phyloP scores from a whole-genome alignment of 53 echinoderm and acorn worm genomes.

The Glandiceps talaboti region DNA sequence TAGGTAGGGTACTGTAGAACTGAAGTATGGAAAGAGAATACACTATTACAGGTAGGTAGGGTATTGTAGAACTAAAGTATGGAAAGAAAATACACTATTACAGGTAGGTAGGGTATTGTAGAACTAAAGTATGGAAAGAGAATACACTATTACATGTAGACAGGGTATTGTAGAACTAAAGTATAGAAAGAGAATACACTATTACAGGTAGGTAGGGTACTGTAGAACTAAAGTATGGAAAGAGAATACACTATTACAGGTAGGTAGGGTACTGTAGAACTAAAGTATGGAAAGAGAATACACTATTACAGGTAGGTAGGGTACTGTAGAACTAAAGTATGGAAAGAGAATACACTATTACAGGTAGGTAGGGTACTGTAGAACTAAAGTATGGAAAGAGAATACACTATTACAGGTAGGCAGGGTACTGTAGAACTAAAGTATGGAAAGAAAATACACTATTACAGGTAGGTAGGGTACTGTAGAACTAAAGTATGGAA shows the following conservation, averaged over 20 bases:
- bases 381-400: too few relatives aligned
- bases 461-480: conserved; percentile 75
- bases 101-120: conserved; percentile 82
- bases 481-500: conserved; percentile 96
- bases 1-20: conserved; percentile 88
- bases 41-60: conserved; percentile 76
- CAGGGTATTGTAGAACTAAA: conserved; percentile 91
- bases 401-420: too few relatives aligned
- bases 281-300: too few relatives aligned
- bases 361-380: conserved; percentile 82
- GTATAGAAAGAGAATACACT: too few relatives aligned
- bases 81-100: too few relatives aligned
- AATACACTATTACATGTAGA: too few relatives aligned
- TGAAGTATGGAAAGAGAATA: too few relatives aligned
- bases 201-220: conserved; percentile 75
- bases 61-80: conserved; percentile 91
- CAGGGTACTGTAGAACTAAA: conserved; percentile 91
- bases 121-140: too few relatives aligned
- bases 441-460: too few relatives aligned
- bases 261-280: conserved; percentile 88
- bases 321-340: conserved; percentile 91
- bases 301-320: conserved; percentile 76
- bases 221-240: conserved; percentile 96
- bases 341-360: too few relatives aligned
- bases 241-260: too few relatives aligned